Evolutionary conservation across 2,797 vertebrate genomes (phyloP).

Genomic region (Hydrolagus colliei): DNA sequence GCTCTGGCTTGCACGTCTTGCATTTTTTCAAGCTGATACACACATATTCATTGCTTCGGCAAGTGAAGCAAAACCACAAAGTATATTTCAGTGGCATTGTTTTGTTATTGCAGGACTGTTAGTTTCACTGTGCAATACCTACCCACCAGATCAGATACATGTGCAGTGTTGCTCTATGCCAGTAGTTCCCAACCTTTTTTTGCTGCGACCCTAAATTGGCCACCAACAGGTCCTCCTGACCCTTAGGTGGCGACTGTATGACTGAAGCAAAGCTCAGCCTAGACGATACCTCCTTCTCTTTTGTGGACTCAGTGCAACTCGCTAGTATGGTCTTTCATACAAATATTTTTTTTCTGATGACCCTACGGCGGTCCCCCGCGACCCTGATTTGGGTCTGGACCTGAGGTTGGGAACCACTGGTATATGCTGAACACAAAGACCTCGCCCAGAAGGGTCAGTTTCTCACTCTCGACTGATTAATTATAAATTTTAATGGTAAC

Average conservation of each 20-base stretch:
- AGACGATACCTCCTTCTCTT: no score
- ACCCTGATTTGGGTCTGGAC: no score
- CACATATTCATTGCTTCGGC: background rate
- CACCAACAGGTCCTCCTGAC: no score
- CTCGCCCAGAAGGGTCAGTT: background rate
- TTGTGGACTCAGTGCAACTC: no score
- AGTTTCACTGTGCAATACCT: background rate
- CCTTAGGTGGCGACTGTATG: no score
- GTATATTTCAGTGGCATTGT: background rate
- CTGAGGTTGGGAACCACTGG: background rate
- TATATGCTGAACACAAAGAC: background rate
- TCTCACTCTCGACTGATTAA: background rate
- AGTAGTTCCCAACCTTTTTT: no score
- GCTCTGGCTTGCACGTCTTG: background rate
- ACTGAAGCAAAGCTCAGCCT: no score
- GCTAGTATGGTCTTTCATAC: no score
- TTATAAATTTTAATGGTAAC: background rate
- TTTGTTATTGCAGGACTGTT: background rate
- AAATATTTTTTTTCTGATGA: no score
- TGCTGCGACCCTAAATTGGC: no score
- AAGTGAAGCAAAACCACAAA: background rate
- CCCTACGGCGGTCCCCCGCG: no score
- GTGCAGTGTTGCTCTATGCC: background rate
- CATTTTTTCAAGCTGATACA: constrained; percentile 1
- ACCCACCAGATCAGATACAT: background rate